A percentile compares a stretch with the other conserved stretches of the same genome.
Evolutionary conservation across 2,113 vertebrate genomes (phyloP).

Genomic region (Haemorhous mexicanus): DNA sequence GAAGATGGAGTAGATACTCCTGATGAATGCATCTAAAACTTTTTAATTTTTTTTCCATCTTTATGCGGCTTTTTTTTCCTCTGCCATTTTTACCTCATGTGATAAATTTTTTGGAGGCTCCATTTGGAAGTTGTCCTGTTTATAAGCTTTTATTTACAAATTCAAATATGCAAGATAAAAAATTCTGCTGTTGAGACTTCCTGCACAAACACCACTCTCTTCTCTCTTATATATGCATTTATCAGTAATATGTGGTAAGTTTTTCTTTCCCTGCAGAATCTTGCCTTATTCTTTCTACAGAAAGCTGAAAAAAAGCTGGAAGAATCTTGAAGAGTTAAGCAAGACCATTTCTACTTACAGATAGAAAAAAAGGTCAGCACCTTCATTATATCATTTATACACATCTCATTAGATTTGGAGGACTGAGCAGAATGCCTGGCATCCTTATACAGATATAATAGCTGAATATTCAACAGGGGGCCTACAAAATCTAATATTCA

Average conservation of each 20-base stretch:
- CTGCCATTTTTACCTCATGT: neutral
- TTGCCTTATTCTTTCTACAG: neutral
- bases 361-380: neutral
- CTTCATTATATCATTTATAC: neutral
- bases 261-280: neutral
- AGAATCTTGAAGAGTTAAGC: neutral
- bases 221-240: neutral
- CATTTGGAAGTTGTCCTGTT: neutral
- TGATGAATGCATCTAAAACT: neutral
- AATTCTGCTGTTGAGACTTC: neutral
- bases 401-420: neutral
- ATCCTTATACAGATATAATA: neutral
- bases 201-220: neutral
- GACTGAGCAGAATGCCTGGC: neutral
- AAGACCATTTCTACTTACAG: neutral
- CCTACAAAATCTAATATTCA: neutral
- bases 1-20: neutral
- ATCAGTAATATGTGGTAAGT: neutral
- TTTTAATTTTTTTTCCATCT: neutral
- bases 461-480: accelerated
- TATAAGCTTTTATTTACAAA: neutral
- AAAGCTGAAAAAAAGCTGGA: neutral
- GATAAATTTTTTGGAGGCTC: neutral
- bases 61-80: neutral
- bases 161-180: neutral